These are phyloP conservation scores for Mastigias papua DNA, from an alignment of 30 jellyfish, hydroid and myxozoan species.

Conservation along the genomic window DNA sequence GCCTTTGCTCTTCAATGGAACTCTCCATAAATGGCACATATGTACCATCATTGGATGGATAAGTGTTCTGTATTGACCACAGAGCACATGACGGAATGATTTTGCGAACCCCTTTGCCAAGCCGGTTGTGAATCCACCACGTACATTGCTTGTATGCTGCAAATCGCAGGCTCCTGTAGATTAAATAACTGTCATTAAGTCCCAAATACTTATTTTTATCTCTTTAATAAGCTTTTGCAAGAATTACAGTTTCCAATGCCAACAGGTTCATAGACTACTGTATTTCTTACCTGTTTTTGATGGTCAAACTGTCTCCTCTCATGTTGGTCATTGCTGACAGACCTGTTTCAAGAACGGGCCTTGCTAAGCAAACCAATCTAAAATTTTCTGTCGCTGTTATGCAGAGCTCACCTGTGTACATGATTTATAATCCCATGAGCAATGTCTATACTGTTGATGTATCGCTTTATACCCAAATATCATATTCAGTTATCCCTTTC, in stretches of 20 bases:
- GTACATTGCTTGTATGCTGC: slow-evolving; percentile 70
- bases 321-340: slow-evolving; percentile 41
- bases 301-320: slow-evolving; percentile 31
- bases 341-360: slow-evolving; percentile 36
- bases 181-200: background rate
- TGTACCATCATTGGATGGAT: slow-evolving; percentile 28
- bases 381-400: slow-evolving; percentile 15
- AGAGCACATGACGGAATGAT: slow-evolving; percentile 73
- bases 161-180: slow-evolving; percentile 22
- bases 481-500: background rate
- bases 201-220: background rate
- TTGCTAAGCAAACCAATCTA: slow-evolving; percentile 26
- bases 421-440: background rate
- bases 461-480: background rate
- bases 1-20: slow-evolving; percentile 27
- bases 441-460: background rate
- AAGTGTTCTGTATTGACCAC: slow-evolving; percentile 46
- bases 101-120: slow-evolving; percentile 55
- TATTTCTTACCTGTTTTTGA: background rate
- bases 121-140: slow-evolving; percentile 73
- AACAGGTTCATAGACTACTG: background rate
- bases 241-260: background rate
- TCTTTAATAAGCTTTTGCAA: background rate
- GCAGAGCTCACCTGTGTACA: background rate
- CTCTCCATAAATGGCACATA: slow-evolving; percentile 38